phyloP scores from a whole-genome alignment of 2,888 invertebrate genomes.

The Stegophylla sp. region DNA sequence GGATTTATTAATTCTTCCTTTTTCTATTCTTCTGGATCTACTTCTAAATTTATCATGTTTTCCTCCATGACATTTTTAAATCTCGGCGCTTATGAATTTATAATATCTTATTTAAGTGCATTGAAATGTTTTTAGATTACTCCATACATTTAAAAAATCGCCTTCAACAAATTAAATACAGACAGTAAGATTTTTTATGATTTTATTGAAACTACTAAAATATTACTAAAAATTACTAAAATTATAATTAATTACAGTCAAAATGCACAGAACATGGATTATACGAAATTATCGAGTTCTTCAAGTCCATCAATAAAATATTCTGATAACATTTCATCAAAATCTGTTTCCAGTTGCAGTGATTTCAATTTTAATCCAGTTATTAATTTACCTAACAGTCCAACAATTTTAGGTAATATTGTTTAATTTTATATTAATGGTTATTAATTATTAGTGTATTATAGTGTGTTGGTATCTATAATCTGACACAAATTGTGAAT shows the following conservation, averaged over 20 bases:
- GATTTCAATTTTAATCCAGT: conserved; percentile 30
- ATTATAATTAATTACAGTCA: conserved; percentile 12
- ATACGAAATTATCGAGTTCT: neutral
- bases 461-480: no score
- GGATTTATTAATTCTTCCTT: no score
- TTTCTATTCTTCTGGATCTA: no score
- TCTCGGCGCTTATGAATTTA: no score
- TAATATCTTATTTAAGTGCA: neutral
- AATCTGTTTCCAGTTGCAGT: neutral
- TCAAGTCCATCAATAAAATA: neutral
- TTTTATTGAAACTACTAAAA: neutral
- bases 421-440: no score
- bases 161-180: neutral
- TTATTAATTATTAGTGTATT: no score
- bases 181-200: conserved; percentile 11
- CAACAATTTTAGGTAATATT: conserved; percentile 30
- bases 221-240: neutral
- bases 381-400: neutral
- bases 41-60: no score
- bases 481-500: no score
- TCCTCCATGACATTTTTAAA: no score
- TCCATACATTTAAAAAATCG: neutral
- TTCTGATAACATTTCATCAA: neutral
- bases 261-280: neutral
- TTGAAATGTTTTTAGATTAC: conserved; percentile 13